Conservation (phyloP, 2,797 vertebrate genomes). For the Scyliorhinus canicula region DNA sequence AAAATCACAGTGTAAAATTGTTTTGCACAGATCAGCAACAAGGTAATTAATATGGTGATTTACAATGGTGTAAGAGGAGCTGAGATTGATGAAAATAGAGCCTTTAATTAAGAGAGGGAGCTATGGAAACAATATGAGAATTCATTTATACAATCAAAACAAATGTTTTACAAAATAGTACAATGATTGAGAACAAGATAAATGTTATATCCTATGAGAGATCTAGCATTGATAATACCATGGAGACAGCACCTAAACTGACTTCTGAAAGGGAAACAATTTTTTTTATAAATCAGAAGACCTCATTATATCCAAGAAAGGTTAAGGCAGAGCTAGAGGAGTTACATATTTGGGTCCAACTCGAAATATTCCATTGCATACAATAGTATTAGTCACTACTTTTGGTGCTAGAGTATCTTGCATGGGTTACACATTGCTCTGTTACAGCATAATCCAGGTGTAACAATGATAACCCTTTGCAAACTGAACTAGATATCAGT, state of each 20-base stretch:
- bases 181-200: background rate
- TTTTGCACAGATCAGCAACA: background rate
- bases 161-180: background rate
- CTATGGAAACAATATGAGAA: background rate
- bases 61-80: constrained; percentile 13
- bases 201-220: background rate
- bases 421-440: background rate
- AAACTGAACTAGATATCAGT: background rate
- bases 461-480: background rate
- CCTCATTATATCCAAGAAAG: background rate
- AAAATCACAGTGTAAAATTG: background rate
- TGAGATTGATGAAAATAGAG: background rate
- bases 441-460: background rate
- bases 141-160: background rate
- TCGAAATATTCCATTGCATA: background rate
- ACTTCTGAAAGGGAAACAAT: background rate
- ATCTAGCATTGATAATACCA: background rate
- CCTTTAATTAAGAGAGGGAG: background rate
- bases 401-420: background rate
- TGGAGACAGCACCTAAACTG: background rate
- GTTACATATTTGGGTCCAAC: background rate
- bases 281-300: background rate
- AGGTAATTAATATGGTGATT: background rate
- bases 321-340: background rate
- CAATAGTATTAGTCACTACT: background rate